Evolutionary conservation across 2,888 invertebrate species (phyloP).

Genomic region (Mactromeris polynyma): DNA sequence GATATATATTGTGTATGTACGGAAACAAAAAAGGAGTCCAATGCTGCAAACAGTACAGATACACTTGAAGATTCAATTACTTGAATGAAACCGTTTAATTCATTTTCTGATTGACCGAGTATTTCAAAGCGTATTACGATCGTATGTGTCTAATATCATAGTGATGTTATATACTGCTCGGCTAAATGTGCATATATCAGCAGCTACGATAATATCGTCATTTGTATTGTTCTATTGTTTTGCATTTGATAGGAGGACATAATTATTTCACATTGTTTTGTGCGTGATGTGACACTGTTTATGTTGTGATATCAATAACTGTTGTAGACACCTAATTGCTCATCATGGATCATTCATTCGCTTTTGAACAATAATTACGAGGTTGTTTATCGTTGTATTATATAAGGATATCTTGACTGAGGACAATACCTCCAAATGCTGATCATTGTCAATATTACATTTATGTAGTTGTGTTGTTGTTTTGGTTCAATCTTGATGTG

Average conservation of each 20-base stretch:
- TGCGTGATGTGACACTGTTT: not conserved
- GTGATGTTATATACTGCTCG: too few relatives aligned
- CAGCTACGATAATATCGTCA: too few relatives aligned
- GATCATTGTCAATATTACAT: not conserved
- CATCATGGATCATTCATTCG: not conserved
- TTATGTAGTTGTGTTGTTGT: not conserved
- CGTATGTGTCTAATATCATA: too few relatives aligned
- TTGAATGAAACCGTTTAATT: too few relatives aligned
- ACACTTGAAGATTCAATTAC: too few relatives aligned
- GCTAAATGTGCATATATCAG: too few relatives aligned
- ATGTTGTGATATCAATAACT: not conserved
- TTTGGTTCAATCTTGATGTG: not conserved
- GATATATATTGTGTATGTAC: conserved; percentile 15
- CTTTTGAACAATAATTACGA: not conserved
- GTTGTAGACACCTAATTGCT: conserved; percentile 18
- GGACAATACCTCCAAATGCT: not conserved
- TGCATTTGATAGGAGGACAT: too few relatives aligned
- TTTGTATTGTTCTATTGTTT: too few relatives aligned
- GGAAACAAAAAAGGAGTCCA: not conserved
- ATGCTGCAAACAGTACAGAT: too few relatives aligned
- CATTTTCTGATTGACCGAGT: too few relatives aligned
- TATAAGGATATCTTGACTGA: not conserved
- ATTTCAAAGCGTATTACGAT: too few relatives aligned
- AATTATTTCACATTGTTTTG: not conserved
- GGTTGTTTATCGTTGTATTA: not conserved